phyloP scores from a whole-genome alignment of 2,113 vertebrate species.

The Silurus asotus region DNA sequence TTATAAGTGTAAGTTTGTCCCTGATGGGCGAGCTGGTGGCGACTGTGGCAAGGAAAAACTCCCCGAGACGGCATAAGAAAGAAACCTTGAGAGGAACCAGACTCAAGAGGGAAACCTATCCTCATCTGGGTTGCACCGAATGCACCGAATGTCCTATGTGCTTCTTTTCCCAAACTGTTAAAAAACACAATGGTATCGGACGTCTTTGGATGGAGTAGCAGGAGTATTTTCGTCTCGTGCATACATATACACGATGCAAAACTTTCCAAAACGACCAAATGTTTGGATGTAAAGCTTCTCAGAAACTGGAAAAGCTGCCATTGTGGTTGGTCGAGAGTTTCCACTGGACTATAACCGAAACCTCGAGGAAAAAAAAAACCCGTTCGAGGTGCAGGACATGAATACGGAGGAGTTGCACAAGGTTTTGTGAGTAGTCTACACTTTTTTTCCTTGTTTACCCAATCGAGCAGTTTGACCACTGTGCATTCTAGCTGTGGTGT shows the following conservation, averaged over 20 bases:
- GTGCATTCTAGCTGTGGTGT: not conserved
- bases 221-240: not conserved
- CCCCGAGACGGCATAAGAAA: too few relatives aligned
- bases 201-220: too few relatives aligned
- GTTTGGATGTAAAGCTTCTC: not conserved
- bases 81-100: too few relatives aligned
- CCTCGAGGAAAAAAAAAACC: too few relatives aligned
- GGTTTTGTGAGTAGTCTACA: not conserved
- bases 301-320: not conserved
- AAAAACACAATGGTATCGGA: too few relatives aligned
- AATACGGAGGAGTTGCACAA: not conserved
- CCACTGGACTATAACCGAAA: conserved; percentile 13
- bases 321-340: conserved; percentile 10
- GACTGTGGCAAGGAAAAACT: too few relatives aligned
- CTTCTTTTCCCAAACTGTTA: too few relatives aligned
- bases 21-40: too few relatives aligned
- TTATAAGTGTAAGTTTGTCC: too few relatives aligned
- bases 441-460: conserved; percentile 1
- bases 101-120: too few relatives aligned
- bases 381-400: not conserved
- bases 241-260: not conserved
- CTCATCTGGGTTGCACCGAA: too few relatives aligned
- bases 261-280: not conserved
- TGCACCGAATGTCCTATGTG: too few relatives aligned
- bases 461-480: conserved; percentile 11